Conservation (phyloP, 2,113 vertebrate species). For the Delphinus delphis region DNA sequence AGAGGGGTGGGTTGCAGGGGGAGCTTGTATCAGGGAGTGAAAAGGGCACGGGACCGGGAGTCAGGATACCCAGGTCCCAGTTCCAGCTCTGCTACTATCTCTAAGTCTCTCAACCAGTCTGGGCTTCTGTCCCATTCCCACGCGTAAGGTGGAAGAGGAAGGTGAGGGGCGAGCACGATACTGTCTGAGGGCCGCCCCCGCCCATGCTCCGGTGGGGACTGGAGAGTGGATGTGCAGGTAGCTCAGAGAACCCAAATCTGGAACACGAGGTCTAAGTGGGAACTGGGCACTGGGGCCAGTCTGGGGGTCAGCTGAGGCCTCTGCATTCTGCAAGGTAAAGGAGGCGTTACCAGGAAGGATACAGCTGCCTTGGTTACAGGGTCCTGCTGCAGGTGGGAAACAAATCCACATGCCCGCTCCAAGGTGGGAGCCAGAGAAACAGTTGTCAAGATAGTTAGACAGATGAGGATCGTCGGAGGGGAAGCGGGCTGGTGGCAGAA, state of each 20-base stretch:
- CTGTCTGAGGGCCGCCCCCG: neutral
- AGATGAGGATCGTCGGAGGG: neutral
- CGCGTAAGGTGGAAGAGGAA: neutral
- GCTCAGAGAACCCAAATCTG: neutral
- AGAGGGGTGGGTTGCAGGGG: no score
- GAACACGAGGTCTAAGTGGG: neutral
- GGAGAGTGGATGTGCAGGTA: neutral
- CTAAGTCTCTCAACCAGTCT: neutral
- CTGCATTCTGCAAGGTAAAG: constrained; percentile 59
- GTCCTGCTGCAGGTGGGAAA: constrained; percentile 10
- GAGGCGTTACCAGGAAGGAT: neutral
- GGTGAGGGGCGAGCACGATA: neutral
- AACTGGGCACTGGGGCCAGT: accelerated
- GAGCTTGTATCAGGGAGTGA: neutral
- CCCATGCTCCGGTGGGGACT: neutral
- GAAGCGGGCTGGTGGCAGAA: neutral
- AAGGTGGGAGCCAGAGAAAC: neutral
- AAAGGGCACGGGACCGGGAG: neutral
- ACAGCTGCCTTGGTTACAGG: neutral
- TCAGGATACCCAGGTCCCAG: neutral
- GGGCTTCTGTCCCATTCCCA: neutral
- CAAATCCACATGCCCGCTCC: neutral
- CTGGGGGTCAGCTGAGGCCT: neutral
- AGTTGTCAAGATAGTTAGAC: neutral
- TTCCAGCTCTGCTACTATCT: neutral